Evolutionary conservation across 1,140 invertebrate species (phyloP), one percentile per base, ranked within the genome.

Genomic region (Drosophila lini): DNA sequence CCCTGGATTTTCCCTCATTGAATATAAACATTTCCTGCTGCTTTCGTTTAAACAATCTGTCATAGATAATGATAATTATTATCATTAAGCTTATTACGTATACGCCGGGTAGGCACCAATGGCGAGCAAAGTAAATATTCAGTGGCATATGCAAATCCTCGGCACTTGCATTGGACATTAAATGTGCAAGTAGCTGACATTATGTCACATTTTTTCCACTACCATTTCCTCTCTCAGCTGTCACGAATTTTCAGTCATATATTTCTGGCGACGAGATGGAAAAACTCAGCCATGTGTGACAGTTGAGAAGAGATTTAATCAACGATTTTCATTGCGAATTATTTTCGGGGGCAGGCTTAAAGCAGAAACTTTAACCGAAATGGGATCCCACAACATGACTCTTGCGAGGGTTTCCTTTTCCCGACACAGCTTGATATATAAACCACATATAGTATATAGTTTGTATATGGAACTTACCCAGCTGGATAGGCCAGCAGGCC

Each of bases 401-500:
- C 22, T 19, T n/a, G 19, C 58, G 44, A 57, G 16, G 38, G 44
- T 41, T 76, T 74, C 52, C 40, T 42, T 41, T 53, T 55, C 6
- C 42, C 6, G 1, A 22, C 44, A 19, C 42, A 62, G 62, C 55
- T 74, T 40, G 52, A 67, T 40, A 64, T 41, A n/a, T 15, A 41
- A 38, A 2, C 32, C 32, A 36, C 19, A 57, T 76, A 36, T 34
- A 22, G 3, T 38, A 50, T 34, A 45, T 41, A 41, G 38, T 40
- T 0, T 40, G 19, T 50, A 65, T 47, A 13, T 22, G 31, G 9
- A 16, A 55, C 96, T 97, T 93, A 99, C 97, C 98, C 98, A 86
- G 98, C 98, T 62, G 98, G 97, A 95, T 99, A 99, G 10, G 97
- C 98, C 74, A 99, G 95, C 57, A 96, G 93, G 79, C 97, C 97